These are phyloP conservation scores for Poeciliopsis paucimaculata DNA, from an alignment of 2,797 vertebrate species.

Conservation along the genomic window DNA sequence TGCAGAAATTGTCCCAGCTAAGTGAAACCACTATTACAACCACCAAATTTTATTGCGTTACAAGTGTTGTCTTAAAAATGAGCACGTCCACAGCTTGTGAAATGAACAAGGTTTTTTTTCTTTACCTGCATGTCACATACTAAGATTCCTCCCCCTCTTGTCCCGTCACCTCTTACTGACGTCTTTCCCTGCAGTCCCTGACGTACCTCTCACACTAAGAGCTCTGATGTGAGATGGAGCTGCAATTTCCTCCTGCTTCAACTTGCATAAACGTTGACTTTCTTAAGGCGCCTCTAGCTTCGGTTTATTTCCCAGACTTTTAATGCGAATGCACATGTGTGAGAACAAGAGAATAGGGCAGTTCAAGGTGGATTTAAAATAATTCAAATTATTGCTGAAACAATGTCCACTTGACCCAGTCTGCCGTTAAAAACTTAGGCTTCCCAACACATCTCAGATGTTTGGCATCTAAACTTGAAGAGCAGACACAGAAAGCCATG, in stretches of 20 bases:
- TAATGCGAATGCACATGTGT: not conserved
- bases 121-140: not conserved
- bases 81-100: not conserved
- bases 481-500: not conserved
- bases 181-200: constrained; percentile 43
- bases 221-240: constrained; percentile 59
- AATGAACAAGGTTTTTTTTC: not conserved
- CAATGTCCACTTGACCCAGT: constrained; percentile 35
- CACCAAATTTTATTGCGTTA: constrained; percentile 4
- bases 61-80: constrained; percentile 6
- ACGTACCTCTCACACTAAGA: constrained; percentile 41
- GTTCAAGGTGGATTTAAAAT: constrained; percentile 49
- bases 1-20: not conserved
- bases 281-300: constrained; percentile 45
- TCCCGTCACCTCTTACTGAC: constrained; percentile 39
- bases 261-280: constrained; percentile 65
- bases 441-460: constrained; percentile 18
- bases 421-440: constrained; percentile 20
- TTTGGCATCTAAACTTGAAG: not conserved
- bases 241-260: constrained; percentile 60
- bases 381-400: constrained; percentile 16
- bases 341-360: constrained; percentile 16
- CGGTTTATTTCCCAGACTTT: constrained; percentile 15
- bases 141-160: constrained; percentile 24
- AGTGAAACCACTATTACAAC: not conserved